Conservation (phyloP, 2,797 vertebrate species). For the Benthosema pterotum region DNA sequence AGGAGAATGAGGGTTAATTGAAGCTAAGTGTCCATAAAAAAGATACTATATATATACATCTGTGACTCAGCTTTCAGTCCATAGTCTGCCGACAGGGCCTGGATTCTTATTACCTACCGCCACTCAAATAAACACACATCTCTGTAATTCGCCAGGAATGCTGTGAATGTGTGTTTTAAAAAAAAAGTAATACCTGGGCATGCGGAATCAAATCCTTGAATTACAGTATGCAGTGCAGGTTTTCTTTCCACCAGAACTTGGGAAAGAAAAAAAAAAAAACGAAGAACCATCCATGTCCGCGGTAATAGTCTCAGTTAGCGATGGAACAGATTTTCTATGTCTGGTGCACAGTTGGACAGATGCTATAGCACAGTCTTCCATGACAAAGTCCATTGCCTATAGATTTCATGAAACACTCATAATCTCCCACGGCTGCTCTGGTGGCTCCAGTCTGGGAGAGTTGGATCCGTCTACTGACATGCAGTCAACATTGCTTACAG, state of each 20-base stretch:
- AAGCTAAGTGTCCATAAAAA: constrained; percentile 73
- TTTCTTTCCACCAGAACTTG: no score
- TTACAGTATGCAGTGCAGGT: constrained; percentile 41
- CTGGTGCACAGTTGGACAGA: constrained; percentile 26
- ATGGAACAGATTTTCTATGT: constrained; percentile 1
- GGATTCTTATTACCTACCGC: constrained; percentile 37
- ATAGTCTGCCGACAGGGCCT: constrained; percentile 33
- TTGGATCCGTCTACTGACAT: neutral
- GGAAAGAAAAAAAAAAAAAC: no score
- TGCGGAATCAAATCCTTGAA: constrained; percentile 48
- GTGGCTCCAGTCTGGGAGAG: neutral
- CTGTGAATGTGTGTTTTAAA: constrained; percentile 54
- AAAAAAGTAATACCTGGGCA: constrained; percentile 51
- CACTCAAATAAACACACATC: constrained; percentile 65
- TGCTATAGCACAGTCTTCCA: neutral
- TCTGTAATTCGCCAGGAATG: constrained; percentile 47
- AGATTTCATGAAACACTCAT: constrained; percentile 49
- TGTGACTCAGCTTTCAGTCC: constrained; percentile 26
- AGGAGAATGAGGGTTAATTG: constrained; percentile 75
- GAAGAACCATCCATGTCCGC: no score
- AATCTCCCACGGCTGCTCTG: constrained; percentile 21
- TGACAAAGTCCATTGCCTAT: constrained; percentile 27
- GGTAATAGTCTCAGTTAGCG: no score
- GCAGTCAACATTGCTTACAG: no score
- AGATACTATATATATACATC: constrained; percentile 45